Evolutionary conservation across 2,888 invertebrate species (phyloP).

Genomic region (Ochropleura leucogaster): DNA sequence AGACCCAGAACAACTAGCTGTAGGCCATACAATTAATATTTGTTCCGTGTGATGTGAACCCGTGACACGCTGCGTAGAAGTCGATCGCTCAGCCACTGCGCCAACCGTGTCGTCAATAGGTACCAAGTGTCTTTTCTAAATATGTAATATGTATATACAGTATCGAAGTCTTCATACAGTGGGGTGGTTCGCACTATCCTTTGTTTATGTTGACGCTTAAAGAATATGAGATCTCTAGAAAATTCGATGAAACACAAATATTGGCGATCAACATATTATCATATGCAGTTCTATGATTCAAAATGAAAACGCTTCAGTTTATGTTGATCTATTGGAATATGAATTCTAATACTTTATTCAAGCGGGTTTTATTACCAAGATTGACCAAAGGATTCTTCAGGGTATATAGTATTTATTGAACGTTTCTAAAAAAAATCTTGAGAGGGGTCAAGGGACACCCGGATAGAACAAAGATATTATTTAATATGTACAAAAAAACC

Average conservation of each 20-base stretch:
- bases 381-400: background rate
- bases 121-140: background rate
- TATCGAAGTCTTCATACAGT: constrained; percentile 26
- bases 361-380: constrained; percentile 14
- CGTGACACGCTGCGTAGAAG: no score
- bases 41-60: no score
- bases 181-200: constrained; percentile 36
- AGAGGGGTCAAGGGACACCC: no score
- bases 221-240: constrained; percentile 60
- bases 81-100: no score
- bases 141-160: background rate
- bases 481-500: no score
- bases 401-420: background rate
- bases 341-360: constrained; percentile 10
- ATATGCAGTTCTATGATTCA: constrained; percentile 30
- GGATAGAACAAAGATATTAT: no score
- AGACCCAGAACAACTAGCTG: background rate
- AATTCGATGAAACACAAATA: constrained; percentile 62
- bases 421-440: background rate
- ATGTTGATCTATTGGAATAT: constrained; percentile 10
- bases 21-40: no score
- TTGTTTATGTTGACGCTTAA: constrained; percentile 60
- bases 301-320: constrained; percentile 22
- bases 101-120: no score
- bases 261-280: constrained; percentile 50